Evolutionary conservation across 2,113 vertebrate genomes (phyloP).

Genomic region (Physeter macrocephalus): DNA sequence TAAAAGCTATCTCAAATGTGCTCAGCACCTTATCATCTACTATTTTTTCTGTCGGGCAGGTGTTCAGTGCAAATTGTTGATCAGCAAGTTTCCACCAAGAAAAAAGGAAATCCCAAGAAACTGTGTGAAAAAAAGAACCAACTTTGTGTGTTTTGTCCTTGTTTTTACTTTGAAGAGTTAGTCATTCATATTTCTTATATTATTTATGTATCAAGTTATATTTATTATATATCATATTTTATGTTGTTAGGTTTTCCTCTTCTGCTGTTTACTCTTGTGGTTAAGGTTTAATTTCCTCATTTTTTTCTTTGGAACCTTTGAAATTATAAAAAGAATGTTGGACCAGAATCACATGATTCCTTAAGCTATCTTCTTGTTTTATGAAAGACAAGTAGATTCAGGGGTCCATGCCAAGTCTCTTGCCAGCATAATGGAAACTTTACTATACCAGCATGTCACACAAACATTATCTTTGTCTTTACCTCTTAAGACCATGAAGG

Average conservation of each 20-base stretch:
- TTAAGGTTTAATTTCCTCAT: background rate
- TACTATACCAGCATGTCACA: background rate
- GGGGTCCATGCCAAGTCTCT: background rate
- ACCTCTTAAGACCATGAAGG: background rate
- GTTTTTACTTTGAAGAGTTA: background rate
- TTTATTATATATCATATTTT: background rate
- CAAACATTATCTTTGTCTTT: background rate
- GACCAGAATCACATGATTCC: background rate
- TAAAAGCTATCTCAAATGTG: background rate
- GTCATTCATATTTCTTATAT: background rate
- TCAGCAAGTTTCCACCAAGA: background rate
- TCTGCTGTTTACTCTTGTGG: background rate
- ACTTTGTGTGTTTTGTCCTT: background rate
- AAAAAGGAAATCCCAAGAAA: background rate
- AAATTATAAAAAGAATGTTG: background rate
- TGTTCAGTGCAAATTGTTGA: background rate
- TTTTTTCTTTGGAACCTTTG: background rate
- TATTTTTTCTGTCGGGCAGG: background rate
- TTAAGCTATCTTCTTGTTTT: background rate
- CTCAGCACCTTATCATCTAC: background rate
- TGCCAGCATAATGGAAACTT: background rate
- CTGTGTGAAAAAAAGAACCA: background rate
- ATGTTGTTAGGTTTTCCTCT: background rate
- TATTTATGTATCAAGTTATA: background rate
- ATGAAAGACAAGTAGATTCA: background rate